phyloP scores from a whole-genome alignment of 2,797 vertebrate species.

The Silurus lanzhouensis region DNA sequence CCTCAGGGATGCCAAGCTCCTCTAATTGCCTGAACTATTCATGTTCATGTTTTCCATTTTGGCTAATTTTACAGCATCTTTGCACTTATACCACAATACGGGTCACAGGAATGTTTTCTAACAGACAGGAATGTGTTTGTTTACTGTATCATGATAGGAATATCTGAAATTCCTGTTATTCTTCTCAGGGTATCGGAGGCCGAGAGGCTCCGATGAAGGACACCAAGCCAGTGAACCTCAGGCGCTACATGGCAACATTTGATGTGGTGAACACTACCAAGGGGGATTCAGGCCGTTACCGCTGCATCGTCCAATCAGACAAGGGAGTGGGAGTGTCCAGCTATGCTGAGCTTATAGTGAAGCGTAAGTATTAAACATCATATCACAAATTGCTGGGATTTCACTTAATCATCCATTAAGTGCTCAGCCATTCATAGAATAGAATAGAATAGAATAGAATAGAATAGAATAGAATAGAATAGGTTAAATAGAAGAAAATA shows the following conservation, averaged over 20 bases:
- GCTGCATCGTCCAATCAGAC: conserved; percentile 89
- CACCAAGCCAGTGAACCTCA: conserved; percentile 78
- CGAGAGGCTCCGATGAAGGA: conserved; percentile 84
- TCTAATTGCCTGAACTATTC: neutral
- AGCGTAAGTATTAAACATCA: conserved; percentile 79
- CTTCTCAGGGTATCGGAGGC: conserved; percentile 79
- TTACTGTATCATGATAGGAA: conserved; percentile 1
- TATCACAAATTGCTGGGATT: neutral
- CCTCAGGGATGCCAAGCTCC: neutral
- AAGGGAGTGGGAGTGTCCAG: conserved; percentile 88
- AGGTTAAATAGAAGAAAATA: neutral
- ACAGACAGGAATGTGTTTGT: conserved; percentile 13
- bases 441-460: neutral
- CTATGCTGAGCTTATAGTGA: conserved; percentile 90
- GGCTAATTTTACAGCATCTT: conserved; percentile 23
- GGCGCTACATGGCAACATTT: conserved; percentile 86
- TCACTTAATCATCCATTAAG: neutral
- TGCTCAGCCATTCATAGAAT: neutral
- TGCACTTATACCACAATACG: neutral
- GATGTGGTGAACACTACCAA: conserved; percentile 90
- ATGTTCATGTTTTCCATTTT: conserved; percentile 16
- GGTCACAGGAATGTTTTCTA: conserved; percentile 13
- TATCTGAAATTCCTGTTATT: conserved; percentile 27
- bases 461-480: neutral
- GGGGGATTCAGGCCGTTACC: conserved; percentile 87